These are phyloP conservation scores for Hylomyscus alleni DNA, from an alignment of 2,797 vertebrate species.

Conservation along the genomic window DNA sequence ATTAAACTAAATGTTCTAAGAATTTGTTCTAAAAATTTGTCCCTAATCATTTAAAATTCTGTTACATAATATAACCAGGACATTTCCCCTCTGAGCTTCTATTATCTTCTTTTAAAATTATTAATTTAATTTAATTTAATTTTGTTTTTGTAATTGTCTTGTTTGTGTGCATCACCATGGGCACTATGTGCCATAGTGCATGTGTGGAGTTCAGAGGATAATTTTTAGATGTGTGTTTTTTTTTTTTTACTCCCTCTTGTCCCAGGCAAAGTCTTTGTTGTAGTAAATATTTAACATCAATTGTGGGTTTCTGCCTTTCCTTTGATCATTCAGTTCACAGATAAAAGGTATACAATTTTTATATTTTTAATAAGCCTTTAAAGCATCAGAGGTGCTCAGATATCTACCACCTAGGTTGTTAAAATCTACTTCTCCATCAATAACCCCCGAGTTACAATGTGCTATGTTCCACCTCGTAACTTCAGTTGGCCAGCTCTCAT, in stretches of 20 bases:
- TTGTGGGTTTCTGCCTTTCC: not conserved
- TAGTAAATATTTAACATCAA: not conserved
- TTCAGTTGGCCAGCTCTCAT: not conserved
- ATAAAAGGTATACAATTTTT: not conserved
- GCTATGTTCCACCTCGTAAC: not conserved
- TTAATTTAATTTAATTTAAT: not conserved
- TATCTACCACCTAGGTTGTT: not conserved
- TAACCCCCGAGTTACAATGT: not conserved
- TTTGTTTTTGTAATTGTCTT: not conserved
- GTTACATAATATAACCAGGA: not conserved
- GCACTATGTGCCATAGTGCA: not conserved
- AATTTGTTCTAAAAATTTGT: not conserved
- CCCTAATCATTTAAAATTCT: constrained; percentile 10
- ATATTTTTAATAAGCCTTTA: not conserved
- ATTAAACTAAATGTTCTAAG: not conserved
- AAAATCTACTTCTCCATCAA: not conserved
- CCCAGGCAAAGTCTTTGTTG: not conserved
- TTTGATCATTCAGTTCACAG: not conserved
- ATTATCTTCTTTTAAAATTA: not conserved
- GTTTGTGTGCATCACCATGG: not conserved
- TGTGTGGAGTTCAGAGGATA: not conserved
- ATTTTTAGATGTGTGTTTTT: not conserved
- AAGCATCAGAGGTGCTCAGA: not conserved
- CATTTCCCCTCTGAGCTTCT: not conserved
- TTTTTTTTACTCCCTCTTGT: not conserved